Conservation (phyloP, 2,797 vertebrate genomes). For the Hippoglossus hippoglossus region DNA sequence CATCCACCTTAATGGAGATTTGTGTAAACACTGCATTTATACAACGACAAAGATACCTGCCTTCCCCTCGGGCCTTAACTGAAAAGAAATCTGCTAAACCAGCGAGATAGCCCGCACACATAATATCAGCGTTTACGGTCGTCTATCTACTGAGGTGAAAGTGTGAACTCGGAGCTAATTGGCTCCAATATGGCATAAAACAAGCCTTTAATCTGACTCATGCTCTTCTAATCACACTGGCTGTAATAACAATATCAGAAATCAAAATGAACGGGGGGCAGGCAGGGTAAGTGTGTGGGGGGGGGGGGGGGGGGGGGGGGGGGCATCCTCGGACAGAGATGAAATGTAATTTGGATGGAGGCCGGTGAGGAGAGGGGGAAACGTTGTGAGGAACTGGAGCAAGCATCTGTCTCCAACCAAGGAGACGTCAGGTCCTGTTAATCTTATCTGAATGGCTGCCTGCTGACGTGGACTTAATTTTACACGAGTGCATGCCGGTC, state of each 20-base stretch:
- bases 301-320: background rate
- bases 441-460: conserved; percentile 78
- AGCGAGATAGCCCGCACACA: conserved; percentile 13
- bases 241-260: conserved; percentile 63
- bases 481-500: conserved; percentile 60
- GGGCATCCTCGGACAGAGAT: conserved; percentile 49
- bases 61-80: conserved; percentile 6
- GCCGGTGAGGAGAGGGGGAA: conserved; percentile 38
- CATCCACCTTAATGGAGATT: conserved; percentile 28
- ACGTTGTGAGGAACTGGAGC: conserved; percentile 69
- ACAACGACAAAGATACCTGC: conserved; percentile 7
- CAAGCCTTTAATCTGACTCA: conserved; percentile 52
- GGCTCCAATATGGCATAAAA: conserved; percentile 63
- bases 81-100: conserved; percentile 7
- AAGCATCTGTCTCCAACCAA: conserved; percentile 79
- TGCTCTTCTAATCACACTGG: conserved; percentile 52
- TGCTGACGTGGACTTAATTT: conserved; percentile 79
- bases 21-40: conserved; percentile 9
- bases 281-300: background rate
- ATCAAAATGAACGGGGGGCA: conserved; percentile 56
- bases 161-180: conserved; percentile 53
- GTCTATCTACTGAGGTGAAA: conserved; percentile 56
- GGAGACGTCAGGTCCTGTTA: conserved; percentile 81
- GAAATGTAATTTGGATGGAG: conserved; percentile 65
- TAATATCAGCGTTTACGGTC: conserved; percentile 50